Evolutionary conservation across 2,888 invertebrate species (phyloP).

Genomic region (Amorpha juglandis): DNA sequence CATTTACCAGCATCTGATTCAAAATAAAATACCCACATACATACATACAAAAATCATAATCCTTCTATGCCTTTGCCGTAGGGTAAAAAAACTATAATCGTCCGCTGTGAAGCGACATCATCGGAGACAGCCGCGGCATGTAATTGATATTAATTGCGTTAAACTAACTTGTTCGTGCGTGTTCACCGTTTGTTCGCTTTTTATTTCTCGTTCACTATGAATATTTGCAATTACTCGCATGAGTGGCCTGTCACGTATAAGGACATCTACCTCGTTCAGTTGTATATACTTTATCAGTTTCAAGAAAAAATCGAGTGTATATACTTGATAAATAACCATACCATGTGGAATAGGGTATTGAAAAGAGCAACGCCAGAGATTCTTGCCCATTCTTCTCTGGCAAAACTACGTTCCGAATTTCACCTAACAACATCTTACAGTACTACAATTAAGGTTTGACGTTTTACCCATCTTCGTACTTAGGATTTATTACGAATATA

Average conservation of each 20-base stretch:
- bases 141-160: constrained; percentile 50
- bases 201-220: constrained; percentile 24
- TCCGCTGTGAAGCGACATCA: constrained; percentile 14
- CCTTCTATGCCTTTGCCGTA: too few relatives aligned
- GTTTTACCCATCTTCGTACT: too few relatives aligned
- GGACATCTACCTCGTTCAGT: neutral
- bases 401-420: too few relatives aligned
- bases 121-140: constrained; percentile 32
- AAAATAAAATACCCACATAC: neutral
- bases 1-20: too few relatives aligned
- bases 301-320: neutral
- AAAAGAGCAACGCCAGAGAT: too few relatives aligned
- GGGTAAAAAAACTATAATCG: constrained; percentile 15
- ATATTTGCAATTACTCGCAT: constrained; percentile 23
- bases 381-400: too few relatives aligned
- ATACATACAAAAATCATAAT: neutral
- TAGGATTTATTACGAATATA: too few relatives aligned
- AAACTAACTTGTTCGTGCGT: constrained; percentile 28
- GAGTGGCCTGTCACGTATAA: constrained; percentile 9
- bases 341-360: too few relatives aligned
- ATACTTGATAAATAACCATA: neutral
- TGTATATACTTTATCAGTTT: neutral
- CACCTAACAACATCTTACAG: too few relatives aligned
- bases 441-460: too few relatives aligned
- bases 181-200: constrained; percentile 23